These are phyloP conservation scores for Neosilurus hyrtlii DNA, from an alignment of 2,797 vertebrate species.

Conservation along the genomic window DNA sequence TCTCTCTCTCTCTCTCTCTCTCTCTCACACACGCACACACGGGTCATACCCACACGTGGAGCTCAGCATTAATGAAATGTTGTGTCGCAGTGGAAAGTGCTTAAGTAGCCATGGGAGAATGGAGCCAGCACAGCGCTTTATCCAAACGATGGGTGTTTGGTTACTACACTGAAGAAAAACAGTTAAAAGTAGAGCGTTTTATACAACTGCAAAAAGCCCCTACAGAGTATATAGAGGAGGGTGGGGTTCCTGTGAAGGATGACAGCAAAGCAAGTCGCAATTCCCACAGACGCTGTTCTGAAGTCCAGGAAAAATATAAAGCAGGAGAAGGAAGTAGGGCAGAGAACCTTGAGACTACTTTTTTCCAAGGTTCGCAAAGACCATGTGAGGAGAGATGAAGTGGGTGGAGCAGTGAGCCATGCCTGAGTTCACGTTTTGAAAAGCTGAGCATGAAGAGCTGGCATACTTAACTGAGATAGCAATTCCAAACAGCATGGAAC, in stretches of 20 bases:
- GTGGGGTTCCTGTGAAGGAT: conserved; percentile 11
- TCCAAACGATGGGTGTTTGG: conserved; percentile 13
- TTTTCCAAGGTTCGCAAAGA: conserved; percentile 21
- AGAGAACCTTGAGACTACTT: conserved; percentile 36
- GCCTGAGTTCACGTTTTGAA: conserved; percentile 13
- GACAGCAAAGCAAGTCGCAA: conserved; percentile 7
- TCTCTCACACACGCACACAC: not conserved
- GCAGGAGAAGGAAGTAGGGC: conserved; percentile 39
- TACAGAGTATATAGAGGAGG: not conserved
- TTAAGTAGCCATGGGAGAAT: conserved; percentile 37
- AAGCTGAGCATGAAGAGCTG: not conserved
- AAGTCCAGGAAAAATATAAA: conserved; percentile 44
- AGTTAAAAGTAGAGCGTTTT: not conserved
- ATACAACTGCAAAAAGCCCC: conserved; percentile 8
- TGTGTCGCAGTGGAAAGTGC: conserved; percentile 29
- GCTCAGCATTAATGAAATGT: conserved; percentile 26
- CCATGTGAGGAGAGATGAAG: conserved; percentile 31
- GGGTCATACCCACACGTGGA: conserved; percentile 14
- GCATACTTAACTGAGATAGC: not conserved
- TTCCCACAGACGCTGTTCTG: conserved; percentile 43
- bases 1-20: not conserved
- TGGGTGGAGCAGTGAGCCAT: conserved; percentile 24
- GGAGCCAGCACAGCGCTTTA: conserved; percentile 21
- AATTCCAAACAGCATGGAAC: no score
- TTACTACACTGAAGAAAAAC: conserved; percentile 6